Conservation (phyloP, 2,113 vertebrate species). For the Sphaerodactylus townsendi region DNA sequence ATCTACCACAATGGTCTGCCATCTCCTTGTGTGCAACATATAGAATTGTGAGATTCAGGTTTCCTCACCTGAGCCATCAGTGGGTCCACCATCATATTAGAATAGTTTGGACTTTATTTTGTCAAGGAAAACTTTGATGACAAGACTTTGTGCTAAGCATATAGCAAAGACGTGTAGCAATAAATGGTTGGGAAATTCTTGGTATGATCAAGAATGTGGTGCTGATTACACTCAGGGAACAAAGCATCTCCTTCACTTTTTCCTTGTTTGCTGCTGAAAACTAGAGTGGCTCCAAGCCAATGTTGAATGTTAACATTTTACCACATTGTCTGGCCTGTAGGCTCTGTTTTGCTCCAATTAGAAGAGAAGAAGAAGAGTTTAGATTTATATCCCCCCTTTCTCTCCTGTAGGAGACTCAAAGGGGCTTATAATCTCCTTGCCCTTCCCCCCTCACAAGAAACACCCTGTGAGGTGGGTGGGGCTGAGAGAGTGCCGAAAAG, state of each 20-base stretch:
- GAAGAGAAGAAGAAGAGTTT: not conserved
- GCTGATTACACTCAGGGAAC: not conserved
- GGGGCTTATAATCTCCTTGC: no score
- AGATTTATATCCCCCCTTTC: no score
- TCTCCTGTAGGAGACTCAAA: no score
- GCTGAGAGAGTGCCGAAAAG: no score
- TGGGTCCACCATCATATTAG: no score
- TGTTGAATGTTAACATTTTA: constrained; percentile 25
- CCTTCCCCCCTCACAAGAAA: no score
- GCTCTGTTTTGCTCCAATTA: not conserved
- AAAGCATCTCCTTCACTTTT: constrained; percentile 31
- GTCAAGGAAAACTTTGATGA: not conserved
- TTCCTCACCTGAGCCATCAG: no score
- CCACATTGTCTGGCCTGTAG: not conserved
- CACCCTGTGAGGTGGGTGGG: no score
- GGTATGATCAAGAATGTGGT: not conserved
- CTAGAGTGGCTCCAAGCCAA: constrained; percentile 33
- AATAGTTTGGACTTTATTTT: not conserved
- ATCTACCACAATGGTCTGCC: no score
- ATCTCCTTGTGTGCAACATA: no score
- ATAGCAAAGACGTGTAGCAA: not conserved
- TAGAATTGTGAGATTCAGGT: no score
- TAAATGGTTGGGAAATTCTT: not conserved
- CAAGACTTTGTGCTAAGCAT: not conserved
- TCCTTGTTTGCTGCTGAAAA: not conserved